phyloP scores from a whole-genome alignment of 2,888 invertebrate species.

The Monochamus alternatus region DNA sequence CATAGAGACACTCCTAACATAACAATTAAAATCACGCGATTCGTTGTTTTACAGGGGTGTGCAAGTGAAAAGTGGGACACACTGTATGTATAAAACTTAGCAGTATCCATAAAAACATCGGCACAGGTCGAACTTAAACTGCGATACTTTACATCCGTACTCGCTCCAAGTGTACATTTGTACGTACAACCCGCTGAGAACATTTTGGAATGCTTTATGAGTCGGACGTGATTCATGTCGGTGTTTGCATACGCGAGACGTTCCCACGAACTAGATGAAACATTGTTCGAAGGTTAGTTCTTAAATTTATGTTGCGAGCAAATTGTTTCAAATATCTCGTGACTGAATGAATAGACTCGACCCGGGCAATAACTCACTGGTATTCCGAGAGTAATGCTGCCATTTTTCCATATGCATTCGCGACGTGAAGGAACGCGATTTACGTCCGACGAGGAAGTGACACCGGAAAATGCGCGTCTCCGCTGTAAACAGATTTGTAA shows the following conservation, averaged over 20 bases:
- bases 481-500: neutral
- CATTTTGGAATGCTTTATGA: conserved; percentile 58
- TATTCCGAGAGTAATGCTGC: conserved; percentile 44
- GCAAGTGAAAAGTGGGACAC: too few species aligned
- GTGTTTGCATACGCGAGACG: conserved; percentile 59
- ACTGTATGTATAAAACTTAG: too few species aligned
- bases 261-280: conserved; percentile 56
- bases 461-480: conserved; percentile 5
- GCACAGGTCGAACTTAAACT: neutral
- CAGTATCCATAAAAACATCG: too few species aligned
- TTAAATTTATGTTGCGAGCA: conserved; percentile 57
- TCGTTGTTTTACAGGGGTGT: too few species aligned
- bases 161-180: neutral
- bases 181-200: conserved; percentile 33
- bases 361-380: conserved; percentile 40
- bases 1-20: too few species aligned
- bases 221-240: conserved; percentile 60
- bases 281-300: conserved; percentile 59
- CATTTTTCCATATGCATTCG: conserved; percentile 52
- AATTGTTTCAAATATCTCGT: conserved; percentile 50
- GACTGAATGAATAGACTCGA: conserved; percentile 45
- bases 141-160: conserved; percentile 4
- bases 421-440: conserved; percentile 46
- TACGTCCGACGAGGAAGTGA: conserved; percentile 19
- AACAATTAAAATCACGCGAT: too few species aligned